A percentile compares a stretch with the other conserved stretches of the same genome.
phyloP scores from a whole-genome alignment of 2,797 vertebrate genomes.

The Odontamblyopus lacepedii region DNA sequence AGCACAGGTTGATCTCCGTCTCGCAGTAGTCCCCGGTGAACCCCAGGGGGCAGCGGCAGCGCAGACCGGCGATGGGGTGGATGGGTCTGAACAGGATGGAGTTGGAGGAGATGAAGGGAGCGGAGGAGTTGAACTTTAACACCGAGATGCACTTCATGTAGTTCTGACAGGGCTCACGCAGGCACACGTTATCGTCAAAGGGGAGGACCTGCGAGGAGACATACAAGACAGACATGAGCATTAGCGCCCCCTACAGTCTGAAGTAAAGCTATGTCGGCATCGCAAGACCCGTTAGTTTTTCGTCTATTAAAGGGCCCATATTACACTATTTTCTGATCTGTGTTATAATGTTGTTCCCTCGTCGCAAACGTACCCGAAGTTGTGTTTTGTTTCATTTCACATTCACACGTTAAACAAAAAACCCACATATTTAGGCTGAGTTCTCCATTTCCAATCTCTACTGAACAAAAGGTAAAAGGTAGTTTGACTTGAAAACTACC shows the following conservation, averaged over 20 bases:
- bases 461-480: too few species aligned
- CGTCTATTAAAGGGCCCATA: too few species aligned
- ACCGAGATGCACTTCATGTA: slow-evolving; percentile 99
- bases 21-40: slow-evolving; percentile 98
- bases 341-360: too few species aligned
- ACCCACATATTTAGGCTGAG: too few species aligned
- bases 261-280: not conserved
- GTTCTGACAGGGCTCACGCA: slow-evolving; percentile 97
- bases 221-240: not conserved
- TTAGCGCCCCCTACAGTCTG: not conserved
- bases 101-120: slow-evolving; percentile 92
- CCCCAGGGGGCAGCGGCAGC: slow-evolving; percentile 94
- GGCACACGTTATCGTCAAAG: slow-evolving; percentile 97
- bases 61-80: slow-evolving; percentile 92
- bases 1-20: slow-evolving; percentile 97
- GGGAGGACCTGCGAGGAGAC: slow-evolving; percentile 83
- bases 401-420: too few species aligned
- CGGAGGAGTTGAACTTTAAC: slow-evolving; percentile 95
- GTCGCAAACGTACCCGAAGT: too few species aligned
- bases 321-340: too few species aligned
- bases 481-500: too few species aligned
- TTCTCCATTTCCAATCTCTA: too few species aligned
- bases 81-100: slow-evolving; percentile 96
- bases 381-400: too few species aligned
- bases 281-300: not conserved